Evolutionary conservation across 2,888 invertebrate species (phyloP).

Genomic region (Belgica antarctica): DNA sequence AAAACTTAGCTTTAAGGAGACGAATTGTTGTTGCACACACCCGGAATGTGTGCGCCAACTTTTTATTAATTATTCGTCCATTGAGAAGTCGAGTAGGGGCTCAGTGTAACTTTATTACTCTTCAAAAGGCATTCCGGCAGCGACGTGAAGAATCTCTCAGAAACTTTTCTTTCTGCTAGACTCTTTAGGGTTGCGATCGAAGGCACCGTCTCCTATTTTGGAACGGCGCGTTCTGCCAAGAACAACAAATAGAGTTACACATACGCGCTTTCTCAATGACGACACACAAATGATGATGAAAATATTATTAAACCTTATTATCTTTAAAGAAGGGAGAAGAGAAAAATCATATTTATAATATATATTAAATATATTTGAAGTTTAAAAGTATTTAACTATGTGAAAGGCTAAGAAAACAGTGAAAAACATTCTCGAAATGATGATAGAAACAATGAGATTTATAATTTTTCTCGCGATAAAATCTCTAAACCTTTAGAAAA

Average conservation of each 20-base stretch:
- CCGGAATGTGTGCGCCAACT: conserved; percentile 17
- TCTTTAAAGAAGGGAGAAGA: conserved; percentile 45
- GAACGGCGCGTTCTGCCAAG: neutral
- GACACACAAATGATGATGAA: conserved; percentile 52
- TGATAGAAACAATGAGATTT: conserved; percentile 5
- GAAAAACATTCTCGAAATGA: conserved; percentile 51
- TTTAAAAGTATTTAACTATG: conserved; percentile 29
- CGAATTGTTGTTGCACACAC: neutral
- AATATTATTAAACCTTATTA: conserved; percentile 56
- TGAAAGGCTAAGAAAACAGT: conserved; percentile 40
- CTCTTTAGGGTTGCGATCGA: neutral
- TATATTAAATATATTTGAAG: conserved; percentile 27
- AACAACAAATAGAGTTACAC: conserved; percentile 52
- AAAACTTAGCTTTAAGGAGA: too few species aligned
- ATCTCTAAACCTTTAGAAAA: neutral
- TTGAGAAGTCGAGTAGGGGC: conserved; percentile 50
- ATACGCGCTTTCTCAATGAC: conserved; percentile 54
- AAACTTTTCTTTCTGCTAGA: neutral
- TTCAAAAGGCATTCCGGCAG: conserved; percentile 7
- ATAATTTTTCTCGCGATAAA: neutral
- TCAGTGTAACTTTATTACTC: conserved; percentile 48
- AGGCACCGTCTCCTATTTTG: neutral
- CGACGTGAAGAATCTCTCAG: neutral
- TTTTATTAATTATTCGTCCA: neutral
- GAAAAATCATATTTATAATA: conserved; percentile 41